Evolutionary conservation across 2,888 invertebrate genomes (phyloP), one percentile per base, ranked within the genome.

Genomic region (Papilio protenor): DNA sequence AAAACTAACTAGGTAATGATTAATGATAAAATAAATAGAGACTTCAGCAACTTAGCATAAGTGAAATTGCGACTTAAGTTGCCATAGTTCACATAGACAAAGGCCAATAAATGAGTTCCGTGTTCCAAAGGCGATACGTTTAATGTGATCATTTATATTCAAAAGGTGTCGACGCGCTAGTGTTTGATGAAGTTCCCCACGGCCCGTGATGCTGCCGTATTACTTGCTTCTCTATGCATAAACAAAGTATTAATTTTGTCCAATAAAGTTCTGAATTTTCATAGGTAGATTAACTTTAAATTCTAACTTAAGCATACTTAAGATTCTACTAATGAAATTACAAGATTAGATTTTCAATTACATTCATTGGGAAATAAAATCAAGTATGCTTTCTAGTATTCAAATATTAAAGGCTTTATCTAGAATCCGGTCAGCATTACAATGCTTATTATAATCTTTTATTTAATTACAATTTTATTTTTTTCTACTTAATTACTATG

Each of bases 11-110:
- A 1, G 27, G 27, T 27, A 27, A 27, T 27, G 27, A 27, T 27
- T 27, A 27, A 27, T 27, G 27, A 27, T 27, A 27, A 27, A 27
- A 27, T 27, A 27, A 27, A 27, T 27, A 27, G 27, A 27, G 27
- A 27, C 27, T 27, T 27, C 27, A 27, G 27, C 27, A 27, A 27
- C 27, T 2, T 27, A 27, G 27, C 27, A 27, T 27, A 27, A 27
- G 27, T 14, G 27, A 61, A 61, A 59, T 59, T 61, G 16, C 33
- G 11, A 55, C 33, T 49, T 40, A 49, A 12, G 75, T 73, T 66
- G 59, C 55, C 23, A n/a, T 21, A 66, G 78, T 81, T 80, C 77
- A 73, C 55, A 69, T 64, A 59, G 61, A 79, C 79, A 79, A 79
- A 78, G 57, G 78, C 27, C 61, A 70, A 79, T 78, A 64, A 73